Evolutionary conservation across 2,888 invertebrate species (phyloP), one percentile per base, ranked within the genome.

Genomic region (Pollenia amentaria): DNA sequence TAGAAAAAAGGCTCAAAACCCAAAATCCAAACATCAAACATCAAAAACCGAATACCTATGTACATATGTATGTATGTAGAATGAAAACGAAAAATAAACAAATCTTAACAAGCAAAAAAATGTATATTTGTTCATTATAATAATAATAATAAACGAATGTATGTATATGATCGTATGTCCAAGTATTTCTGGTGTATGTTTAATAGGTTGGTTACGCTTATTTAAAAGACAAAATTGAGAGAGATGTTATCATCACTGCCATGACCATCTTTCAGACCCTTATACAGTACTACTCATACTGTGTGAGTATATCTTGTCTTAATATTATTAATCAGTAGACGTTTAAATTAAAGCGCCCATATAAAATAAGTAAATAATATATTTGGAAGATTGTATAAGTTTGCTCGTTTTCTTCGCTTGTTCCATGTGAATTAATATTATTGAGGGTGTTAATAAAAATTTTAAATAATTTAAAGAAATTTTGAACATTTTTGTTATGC

Each of bases 401-500:
- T 18, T 64, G 21, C 14, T 44, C 14, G 21, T 21, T 21, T 42
- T 11, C 14, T 16, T 60, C 40, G 40, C 11, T 46, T 16, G 38
- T 57, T 64, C 65, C 44, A 46, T 62, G 44, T 62, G 64, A 60
- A 53, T 57, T 51, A 14, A 9, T 46, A 16, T 29, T 12, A 8
- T 53, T 57, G 83, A 42, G 78, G 73, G 69, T 86, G 86, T 83
- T 83, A 86, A 83, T 86, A 70, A 79, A 79, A 42, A 57, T 69
- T 62, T 64, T 69, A 86, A 86, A 84, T 69, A 79, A 73, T 73
- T 83, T 79, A 51, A 86, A 79, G 75, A 75, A 83, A 86, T 79
- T 64, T 60, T 64, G 11, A 69, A 78, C 44, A 46, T 57, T 67
- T 40, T 18, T 62, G 14, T 67, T 60, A 0, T 57, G 40, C 38